Conservation (phyloP, 2,113 vertebrate genomes). For the Coturnix japonica region DNA sequence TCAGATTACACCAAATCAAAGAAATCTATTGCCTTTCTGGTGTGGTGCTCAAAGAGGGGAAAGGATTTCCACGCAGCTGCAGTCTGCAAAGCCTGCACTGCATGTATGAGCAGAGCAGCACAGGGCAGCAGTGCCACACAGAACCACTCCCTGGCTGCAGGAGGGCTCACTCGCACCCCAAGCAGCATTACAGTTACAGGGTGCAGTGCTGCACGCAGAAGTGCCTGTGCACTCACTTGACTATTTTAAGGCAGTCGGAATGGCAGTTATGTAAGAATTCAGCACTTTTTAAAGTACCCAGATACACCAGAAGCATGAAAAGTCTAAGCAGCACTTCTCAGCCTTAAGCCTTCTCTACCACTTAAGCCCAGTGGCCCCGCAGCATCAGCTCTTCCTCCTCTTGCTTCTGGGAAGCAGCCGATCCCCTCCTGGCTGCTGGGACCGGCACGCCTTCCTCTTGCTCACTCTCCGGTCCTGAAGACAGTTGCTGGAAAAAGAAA, state of each 20-base stretch:
- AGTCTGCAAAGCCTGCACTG: too few species aligned
- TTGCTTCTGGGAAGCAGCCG: constrained; percentile 46
- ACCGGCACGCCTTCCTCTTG: not conserved
- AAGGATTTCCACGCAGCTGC: too few species aligned
- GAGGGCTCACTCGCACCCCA: not conserved
- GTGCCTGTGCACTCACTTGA: not conserved
- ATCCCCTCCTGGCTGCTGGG: accelerated
- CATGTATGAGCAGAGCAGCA: not conserved
- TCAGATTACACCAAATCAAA: not conserved
- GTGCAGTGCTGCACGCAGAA: not conserved
- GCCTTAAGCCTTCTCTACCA: accelerated
- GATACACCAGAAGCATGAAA: accelerated
- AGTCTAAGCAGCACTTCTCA: not conserved
- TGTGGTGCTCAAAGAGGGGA: not conserved
- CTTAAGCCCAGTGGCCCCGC: accelerated
- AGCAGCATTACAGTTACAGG: accelerated
- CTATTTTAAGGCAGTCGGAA: not conserved
- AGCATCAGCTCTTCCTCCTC: constrained; percentile 58
- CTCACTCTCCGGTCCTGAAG: not conserved
- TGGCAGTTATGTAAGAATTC: not conserved
- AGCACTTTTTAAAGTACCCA: not conserved
- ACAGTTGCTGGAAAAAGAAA: not conserved
- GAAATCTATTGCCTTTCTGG: not conserved
- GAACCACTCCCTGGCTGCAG: accelerated
- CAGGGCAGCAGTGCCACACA: accelerated